These are phyloP conservation scores for Dascillus cervinus DNA, from an alignment of 2,888 invertebrate species.

Conservation along the genomic window DNA sequence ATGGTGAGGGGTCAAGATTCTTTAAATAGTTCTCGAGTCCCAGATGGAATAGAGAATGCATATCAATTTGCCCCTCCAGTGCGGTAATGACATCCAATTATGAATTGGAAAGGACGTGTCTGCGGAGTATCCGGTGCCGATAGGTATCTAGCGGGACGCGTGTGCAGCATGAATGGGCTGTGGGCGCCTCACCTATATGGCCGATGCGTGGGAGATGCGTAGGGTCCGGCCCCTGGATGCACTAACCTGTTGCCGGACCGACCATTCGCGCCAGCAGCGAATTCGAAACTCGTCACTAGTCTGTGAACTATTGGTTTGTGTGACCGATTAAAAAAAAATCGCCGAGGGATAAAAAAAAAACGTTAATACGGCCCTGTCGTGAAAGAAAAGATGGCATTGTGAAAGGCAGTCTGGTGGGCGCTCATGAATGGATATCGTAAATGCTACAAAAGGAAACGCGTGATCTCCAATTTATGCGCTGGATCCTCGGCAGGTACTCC, in stretches of 20 bases:
- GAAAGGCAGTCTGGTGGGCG: slow-evolving; percentile 13
- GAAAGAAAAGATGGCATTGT: slow-evolving; percentile 7
- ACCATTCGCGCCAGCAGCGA: too few relatives aligned
- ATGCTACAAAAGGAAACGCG: slow-evolving; percentile 20
- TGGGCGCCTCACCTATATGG: slow-evolving; percentile 13
- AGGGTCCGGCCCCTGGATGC: slow-evolving; percentile 14
- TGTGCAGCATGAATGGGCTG: slow-evolving; percentile 17
- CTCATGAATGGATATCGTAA: slow-evolving; percentile 18
- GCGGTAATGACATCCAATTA: slow-evolving; percentile 16
- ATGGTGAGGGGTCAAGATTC: too few relatives aligned
- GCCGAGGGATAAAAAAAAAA: not conserved
- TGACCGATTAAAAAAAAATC: too few relatives aligned
- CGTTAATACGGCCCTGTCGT: not conserved
- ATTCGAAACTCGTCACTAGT: too few relatives aligned
- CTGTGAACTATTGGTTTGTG: too few relatives aligned
- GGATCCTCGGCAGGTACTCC: slow-evolving; percentile 8
- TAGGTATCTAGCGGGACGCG: slow-evolving; percentile 12
- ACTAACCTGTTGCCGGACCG: slow-evolving; percentile 16
- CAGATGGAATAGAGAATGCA: too few relatives aligned
- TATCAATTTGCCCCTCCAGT: slow-evolving; percentile 16
- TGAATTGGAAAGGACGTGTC: slow-evolving; percentile 16
- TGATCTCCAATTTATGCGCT: slow-evolving; percentile 9
- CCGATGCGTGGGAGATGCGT: slow-evolving; percentile 14
- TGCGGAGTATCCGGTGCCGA: slow-evolving; percentile 16
- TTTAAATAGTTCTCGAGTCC: too few relatives aligned